Base-by-base conservation (phyloP, 1,140 invertebrate species). In the Latrodectus geometricus region DNA sequence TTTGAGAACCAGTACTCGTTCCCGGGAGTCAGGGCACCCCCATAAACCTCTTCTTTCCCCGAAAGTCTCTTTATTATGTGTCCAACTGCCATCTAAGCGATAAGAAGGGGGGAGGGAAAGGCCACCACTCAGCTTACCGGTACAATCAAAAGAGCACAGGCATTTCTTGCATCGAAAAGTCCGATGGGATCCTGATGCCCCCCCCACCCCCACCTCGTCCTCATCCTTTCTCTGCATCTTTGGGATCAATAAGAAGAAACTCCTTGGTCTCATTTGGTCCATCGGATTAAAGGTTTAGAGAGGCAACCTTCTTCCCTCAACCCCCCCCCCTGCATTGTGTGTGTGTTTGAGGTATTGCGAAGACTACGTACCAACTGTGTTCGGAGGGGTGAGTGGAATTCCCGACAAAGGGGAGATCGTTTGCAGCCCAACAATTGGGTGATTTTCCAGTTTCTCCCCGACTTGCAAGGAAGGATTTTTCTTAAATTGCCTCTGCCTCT, bases 251-350 rank as follows among this genome's bases (percentile, higher is more conserved):
- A 73, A n/a, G 23, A n/a, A 23, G 14, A 23, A 69, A 61, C 54
- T 61, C 17, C 35, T 73, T 49, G 70, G 70, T 73, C 70, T 73
- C 70, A 73, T 73, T 73, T 73, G 70, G 70, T 73, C 70, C 70
- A 73, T 73, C 70, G 70, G 70, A 73, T 73, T 73, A 73, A 73
- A 73, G 70, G 70, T 73, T 73, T 73, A 73, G 48, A 23, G 17
- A 23, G 17, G 54, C 54, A 61, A 17, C 54, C n/a, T 49, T n/a
- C 23, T 23, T 15, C 48, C 15, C 54, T 61, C 54, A 0, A 3
- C 14, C 70, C 48, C 54, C 11, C 12, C 14, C 70, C 48, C 14
- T 14, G 9, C 23, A 9, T 35, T 50, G 70, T 15, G 12, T 15
- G 70, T 73, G 14, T 73, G n/a, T 23, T 35, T 11, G 54, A 61